Base-by-base conservation (phyloP, 1,140 invertebrate species). In the Linepithema humile region DNA sequence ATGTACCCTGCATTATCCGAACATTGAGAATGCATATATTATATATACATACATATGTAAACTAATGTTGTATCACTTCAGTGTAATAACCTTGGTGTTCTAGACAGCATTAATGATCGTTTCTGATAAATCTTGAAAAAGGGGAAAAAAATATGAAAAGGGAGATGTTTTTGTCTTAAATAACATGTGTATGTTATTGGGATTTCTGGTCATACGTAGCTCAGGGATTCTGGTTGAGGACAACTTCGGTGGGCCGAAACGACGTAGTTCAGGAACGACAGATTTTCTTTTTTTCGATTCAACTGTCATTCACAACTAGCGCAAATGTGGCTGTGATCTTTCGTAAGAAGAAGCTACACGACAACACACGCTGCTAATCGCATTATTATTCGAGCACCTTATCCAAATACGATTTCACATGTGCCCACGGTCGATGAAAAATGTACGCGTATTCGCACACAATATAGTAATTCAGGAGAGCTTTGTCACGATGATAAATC, bases 61-160 rank as follows among this genome's bases (percentile, higher is more conserved):
- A 88, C 82, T 91, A 89, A 83, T 92, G 89, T 92, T 90, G 88
- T 91, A 91, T 70, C 84, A 91, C 89, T 87, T 93, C 88, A 92
- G 86, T 92, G 91, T 93, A 91, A 92, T 90, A 89, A 93, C 86
- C 85, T 94, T 93, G 92, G 67, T 93, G 91, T 93, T 92, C 92
- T 93, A 93, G 90, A 92, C 90, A 90, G 89, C 89, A 93, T 91
- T 93, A 89, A 91, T 91, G 70, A 90, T 91, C 90, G 87, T 92
- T 92, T 91, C 72, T 64, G 4, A n/a, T 88, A 87, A 86, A 83
- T 48, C 72, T 84, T 87, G 65, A 82, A 84, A 50, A 73, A 45
- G 43, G 15, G 75, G 60, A 48, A 50, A 73, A 83, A 74, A 35
- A 50, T n/a, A n/a, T n/a, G 72, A 35, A 73, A 55, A 84, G 50